phyloP scores from a whole-genome alignment of 2,113 vertebrate species.

The Myotis davidii region DNA sequence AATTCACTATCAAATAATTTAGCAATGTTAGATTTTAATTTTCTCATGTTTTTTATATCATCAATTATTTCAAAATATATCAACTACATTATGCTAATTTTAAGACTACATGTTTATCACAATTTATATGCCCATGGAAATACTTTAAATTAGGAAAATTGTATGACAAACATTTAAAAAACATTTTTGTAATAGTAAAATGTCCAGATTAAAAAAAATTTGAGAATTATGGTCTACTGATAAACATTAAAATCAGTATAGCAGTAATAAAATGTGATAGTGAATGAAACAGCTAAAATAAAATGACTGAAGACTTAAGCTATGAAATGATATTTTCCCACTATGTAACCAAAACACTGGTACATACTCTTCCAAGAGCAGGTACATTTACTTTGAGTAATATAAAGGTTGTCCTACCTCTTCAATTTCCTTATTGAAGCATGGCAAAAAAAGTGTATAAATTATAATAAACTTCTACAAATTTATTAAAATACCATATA shows the following conservation, averaged over 20 bases:
- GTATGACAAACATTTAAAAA: constrained; percentile 49
- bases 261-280: constrained; percentile 78
- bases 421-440: constrained; percentile 98
- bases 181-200: constrained; percentile 45
- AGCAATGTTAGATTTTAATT: not conserved
- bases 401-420: constrained; percentile 95
- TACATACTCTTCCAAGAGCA: constrained; percentile 79
- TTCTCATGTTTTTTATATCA: not conserved
- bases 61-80: constrained; percentile 26
- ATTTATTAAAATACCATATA: constrained; percentile 85
- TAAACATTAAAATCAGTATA: constrained; percentile 71
- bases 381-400: constrained; percentile 78
- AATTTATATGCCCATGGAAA: constrained; percentile 57
- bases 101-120: constrained; percentile 20
- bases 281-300: constrained; percentile 83
- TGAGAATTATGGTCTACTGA: constrained; percentile 44
- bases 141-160: constrained; percentile 56
- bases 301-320: constrained; percentile 78
- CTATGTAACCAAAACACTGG: constrained; percentile 71
- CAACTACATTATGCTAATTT: not conserved
- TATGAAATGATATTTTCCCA: constrained; percentile 75
- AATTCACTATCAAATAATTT: constrained; percentile 50
- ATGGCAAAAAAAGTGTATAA: constrained; percentile 94
- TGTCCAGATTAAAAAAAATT: constrained; percentile 13
- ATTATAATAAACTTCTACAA: constrained; percentile 88